These are phyloP conservation scores for Elgaria multicarinata DNA, from an alignment of 2,113 vertebrate species.

Conservation along the genomic window DNA sequence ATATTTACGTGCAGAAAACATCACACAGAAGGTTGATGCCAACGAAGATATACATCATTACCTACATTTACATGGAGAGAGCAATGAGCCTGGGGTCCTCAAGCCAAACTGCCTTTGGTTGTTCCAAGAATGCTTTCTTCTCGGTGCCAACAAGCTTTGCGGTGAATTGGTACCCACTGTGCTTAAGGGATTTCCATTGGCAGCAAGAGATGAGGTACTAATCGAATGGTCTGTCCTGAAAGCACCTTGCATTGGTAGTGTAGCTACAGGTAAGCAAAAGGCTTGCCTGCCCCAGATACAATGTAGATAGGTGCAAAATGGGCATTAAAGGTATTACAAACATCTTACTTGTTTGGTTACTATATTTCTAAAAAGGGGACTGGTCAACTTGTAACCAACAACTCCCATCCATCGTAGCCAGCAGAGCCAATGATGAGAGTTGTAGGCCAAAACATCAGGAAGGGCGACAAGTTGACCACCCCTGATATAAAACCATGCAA, in stretches of 20 bases:
- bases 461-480: no score
- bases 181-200: not conserved
- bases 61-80: not conserved
- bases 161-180: not conserved
- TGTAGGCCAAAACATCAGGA: no score
- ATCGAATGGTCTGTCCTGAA: not conserved
- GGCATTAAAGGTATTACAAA: not conserved
- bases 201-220: not conserved
- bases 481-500: not conserved
- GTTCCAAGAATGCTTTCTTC: not conserved
- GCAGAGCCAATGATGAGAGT: no score
- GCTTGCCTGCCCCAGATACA: not conserved
- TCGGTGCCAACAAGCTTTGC: not conserved
- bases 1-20: not conserved
- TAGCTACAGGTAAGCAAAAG: not conserved
- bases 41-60: not conserved
- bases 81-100: not conserved
- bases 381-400: no score
- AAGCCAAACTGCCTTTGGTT: rapidly evolving
- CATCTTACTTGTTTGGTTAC: no score
- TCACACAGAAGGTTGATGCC: not conserved
- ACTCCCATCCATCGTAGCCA: no score
- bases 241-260: not conserved
- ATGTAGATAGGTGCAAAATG: not conserved
- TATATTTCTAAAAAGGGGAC: no score